These are phyloP conservation scores for Ichneumoninae sp. DNA, from an alignment of 2,888 invertebrate genomes.

Conservation along the genomic window DNA sequence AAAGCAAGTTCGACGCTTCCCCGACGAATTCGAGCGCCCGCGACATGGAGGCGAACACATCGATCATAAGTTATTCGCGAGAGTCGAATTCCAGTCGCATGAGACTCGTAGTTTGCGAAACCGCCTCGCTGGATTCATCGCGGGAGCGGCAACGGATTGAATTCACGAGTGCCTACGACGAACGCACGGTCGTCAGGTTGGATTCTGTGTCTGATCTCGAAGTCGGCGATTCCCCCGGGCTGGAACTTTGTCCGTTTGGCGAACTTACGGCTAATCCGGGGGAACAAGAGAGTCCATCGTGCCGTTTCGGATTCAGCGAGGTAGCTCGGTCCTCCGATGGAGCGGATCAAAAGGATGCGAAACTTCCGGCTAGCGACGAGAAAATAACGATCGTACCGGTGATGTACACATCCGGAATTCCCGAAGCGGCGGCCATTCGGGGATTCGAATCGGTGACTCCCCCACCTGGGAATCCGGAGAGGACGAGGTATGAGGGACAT, in stretches of 20 bases:
- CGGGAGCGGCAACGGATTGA: slow-evolving; percentile 15
- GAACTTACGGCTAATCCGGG: slow-evolving; percentile 30
- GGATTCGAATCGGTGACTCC: slow-evolving; percentile 15
- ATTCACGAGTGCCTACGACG: slow-evolving; percentile 43
- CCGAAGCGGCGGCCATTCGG: slow-evolving; percentile 34
- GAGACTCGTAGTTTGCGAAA: slow-evolving; percentile 17
- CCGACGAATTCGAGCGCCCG: slow-evolving; percentile 22
- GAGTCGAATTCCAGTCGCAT: slow-evolving; percentile 9
- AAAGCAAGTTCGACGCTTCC: not conserved
- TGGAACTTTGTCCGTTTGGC: not conserved
- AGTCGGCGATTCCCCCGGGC: slow-evolving; percentile 19
- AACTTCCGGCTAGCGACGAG: slow-evolving; percentile 54
- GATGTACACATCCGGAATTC: slow-evolving; percentile 66
- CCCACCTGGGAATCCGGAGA: not conserved
- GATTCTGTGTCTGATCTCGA: slow-evolving; percentile 10
- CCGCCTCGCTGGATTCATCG: not conserved
- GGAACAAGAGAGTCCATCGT: slow-evolving; percentile 24
- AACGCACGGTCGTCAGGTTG: slow-evolving; percentile 41
- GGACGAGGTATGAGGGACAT: slow-evolving; percentile 8
- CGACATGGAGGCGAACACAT: slow-evolving; percentile 22
- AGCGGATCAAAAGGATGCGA: slow-evolving; percentile 10
- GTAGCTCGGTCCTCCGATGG: slow-evolving; percentile 1
- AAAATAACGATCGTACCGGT: slow-evolving; percentile 73
- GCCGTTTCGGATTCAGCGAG: not conserved
- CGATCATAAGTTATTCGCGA: slow-evolving; percentile 35